Evolutionary conservation across 2,888 invertebrate species (phyloP), one percentile per base, ranked within the genome.

Genomic region (Drosophila anomelani): DNA sequence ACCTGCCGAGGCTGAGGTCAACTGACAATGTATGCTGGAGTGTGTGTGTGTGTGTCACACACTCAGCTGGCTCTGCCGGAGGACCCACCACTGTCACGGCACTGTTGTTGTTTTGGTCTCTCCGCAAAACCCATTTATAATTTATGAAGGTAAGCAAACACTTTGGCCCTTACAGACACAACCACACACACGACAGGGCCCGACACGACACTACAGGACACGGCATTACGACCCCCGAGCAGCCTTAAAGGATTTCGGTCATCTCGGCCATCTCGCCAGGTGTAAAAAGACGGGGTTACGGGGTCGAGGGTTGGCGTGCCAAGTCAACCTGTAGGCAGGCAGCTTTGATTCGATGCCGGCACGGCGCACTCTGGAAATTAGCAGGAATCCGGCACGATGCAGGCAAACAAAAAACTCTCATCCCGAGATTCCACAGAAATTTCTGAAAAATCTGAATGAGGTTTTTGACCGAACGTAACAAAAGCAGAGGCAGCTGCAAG

Each of bases 81-180:
- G 75, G 39, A 59, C 47, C 55, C 38, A 23, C 32, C 54, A 34
- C 47, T 23, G 51, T 49, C 54, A 49, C 15, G 32, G 34, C 47
- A 43, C 46, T 34, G 51, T 51, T 58, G 53, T 57, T 63, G 72
- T 67, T 77, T 62, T 56, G 64, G 63, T 75, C 66, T 71, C 58
- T 71, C 67, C 75, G 53, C 77, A 72, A 55, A 70, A 67, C 70
- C 70, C 74, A 88, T 86, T 88, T 85, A 88, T 88, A 86, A 85
- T 88, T 88, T 88, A 85, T 88, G 88, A 78, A 86, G 85, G 85
- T 85, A 85, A 85, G 81, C 88, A 85, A 86, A 86, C 85, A 86
- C 81, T 88, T 66, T 80, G 76, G 69, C 71, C 77, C 60, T 54
- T n/a, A 57, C 41, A 26, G 47, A 38, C 39, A 68, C 55, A 34